Percentiles rank a stretch among this genome's conserved stretches.
These are phyloP conservation scores for Elymnias hypermnestra DNA, from an alignment of 1,140 invertebrate genomes.

Conservation along the genomic window DNA sequence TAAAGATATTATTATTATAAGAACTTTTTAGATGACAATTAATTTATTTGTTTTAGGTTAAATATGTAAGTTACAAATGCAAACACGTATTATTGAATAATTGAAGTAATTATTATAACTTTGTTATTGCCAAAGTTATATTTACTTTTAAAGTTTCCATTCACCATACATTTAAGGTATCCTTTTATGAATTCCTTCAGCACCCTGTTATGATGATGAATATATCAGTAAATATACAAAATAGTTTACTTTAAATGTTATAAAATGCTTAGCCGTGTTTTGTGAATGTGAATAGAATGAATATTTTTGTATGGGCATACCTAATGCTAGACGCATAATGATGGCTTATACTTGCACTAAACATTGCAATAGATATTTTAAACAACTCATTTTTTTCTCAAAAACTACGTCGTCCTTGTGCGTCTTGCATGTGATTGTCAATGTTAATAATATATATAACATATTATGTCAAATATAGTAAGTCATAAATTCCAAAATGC, in stretches of 20 bases:
- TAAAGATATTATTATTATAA: conserved; percentile 61
- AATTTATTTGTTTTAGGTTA: conserved; percentile 50
- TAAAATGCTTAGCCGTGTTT: conserved; percentile 54
- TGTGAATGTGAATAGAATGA: conserved; percentile 61
- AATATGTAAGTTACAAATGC: conserved; percentile 11
- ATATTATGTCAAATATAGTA: conserved; percentile 13
- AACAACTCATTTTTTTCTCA: no score
- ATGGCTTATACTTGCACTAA: background rate
- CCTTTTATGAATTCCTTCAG: conserved; percentile 8
- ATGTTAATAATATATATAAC: conserved; percentile 11
- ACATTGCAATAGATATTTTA: background rate
- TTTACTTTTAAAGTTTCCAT: conserved; percentile 30
- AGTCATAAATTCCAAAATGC: conserved; percentile 6
- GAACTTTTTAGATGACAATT: conserved; percentile 43
- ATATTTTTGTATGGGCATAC: conserved; percentile 68
- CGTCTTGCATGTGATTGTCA: conserved; percentile 7
- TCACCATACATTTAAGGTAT: conserved; percentile 3
- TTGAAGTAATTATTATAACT: conserved; percentile 35
- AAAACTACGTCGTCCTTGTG: conserved; percentile 1
- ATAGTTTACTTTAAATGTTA: conserved; percentile 19
- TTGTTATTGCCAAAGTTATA: conserved; percentile 49
- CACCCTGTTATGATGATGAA: conserved; percentile 13
- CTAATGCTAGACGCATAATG: conserved; percentile 1
- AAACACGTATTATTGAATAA: conserved; percentile 19
- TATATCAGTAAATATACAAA: conserved; percentile 16